phyloP scores from a whole-genome alignment of 2,797 vertebrate species.

The Rhinatrema bivittatum region DNA sequence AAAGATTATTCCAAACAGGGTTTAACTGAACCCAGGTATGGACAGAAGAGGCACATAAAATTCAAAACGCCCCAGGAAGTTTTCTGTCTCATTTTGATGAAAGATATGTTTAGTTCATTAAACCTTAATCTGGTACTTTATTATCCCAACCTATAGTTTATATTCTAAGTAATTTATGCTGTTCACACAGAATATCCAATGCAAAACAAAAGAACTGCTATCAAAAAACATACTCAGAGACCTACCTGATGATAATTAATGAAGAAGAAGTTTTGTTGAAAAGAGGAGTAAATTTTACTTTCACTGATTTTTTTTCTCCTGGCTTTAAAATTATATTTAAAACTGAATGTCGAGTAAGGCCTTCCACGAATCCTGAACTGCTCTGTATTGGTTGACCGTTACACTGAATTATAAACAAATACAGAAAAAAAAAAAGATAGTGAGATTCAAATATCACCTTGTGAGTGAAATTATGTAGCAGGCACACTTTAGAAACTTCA shows the following conservation, averaged over 20 bases:
- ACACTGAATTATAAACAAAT: constrained; percentile 22
- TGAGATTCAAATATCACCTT: neutral
- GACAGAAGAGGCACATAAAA: no score
- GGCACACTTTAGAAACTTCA: constrained; percentile 1
- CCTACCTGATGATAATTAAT: constrained; percentile 85
- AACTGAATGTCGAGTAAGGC: constrained; percentile 68
- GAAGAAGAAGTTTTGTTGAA: constrained; percentile 87
- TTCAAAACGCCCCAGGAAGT: no score
- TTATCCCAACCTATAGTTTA: no score
- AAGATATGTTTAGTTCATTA: no score
- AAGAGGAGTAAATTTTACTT: constrained; percentile 80
- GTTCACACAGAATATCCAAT: no score
- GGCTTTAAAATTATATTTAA: constrained; percentile 84
- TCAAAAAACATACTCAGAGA: no score
- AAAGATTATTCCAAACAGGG: no score
- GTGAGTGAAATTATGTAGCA: neutral
- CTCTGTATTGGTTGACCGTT: constrained; percentile 74
- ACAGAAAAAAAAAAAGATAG: neutral
- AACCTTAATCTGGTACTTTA: no score
- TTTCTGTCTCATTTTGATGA: no score
- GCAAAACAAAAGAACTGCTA: no score
- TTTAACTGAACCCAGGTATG: no score
- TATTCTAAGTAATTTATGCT: no score
- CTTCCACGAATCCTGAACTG: constrained; percentile 70
- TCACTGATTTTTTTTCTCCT: constrained; percentile 82